Base-by-base conservation (phyloP, 2,113 vertebrate species). In the Atractosteus spatula region DNA sequence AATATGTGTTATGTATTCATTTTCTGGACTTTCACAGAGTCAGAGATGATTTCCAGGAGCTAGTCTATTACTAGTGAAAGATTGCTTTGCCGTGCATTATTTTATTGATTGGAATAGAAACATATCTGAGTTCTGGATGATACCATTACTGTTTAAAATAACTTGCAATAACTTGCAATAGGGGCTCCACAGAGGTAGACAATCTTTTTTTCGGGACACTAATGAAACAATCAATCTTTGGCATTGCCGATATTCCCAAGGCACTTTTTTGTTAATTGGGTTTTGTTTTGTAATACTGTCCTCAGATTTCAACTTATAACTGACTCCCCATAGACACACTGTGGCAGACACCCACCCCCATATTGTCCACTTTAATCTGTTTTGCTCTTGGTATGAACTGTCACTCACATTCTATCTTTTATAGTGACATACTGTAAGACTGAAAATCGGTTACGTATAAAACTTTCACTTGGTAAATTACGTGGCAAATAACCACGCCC, bases 201-300 rank as follows among this genome's bases (percentile, higher is more conserved):
- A 41, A 64, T 6, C 17, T 29, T 29, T 5, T 64, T 7, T 64
- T 64, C 62, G 41, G 62, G 16, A 64, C 8, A 64, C 62, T 64
- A 41, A 64, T 64, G 62, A 64, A 64, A 41, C 17, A 41, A 17
- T 64, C 62, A 4, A 64, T 64, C 13, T 64, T 4, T 64, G 62
- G 62, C 62, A 64, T 64, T 64, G 62, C 62, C 17, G 62, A 64
- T 64, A 64, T 64, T 64, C 62, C 62, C 62, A 64, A 12, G 41
- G 62, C 62, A 64, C 62, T 16, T 41, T 64, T 64, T 64, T 3
- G 62, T 64, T 64, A 64, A 64, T 64, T 64, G 62, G 17, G 17
- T 64, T 64, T 64, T 64, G 62, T 64, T 13, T 64, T 64, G 7
- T 64, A 41, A 64, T 64, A 64, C 12, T 41, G 7, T 16, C 17